Evolutionary conservation across 2,797 vertebrate species (phyloP), one percentile per base, ranked within the genome.

Genomic region (Lemur catta): DNA sequence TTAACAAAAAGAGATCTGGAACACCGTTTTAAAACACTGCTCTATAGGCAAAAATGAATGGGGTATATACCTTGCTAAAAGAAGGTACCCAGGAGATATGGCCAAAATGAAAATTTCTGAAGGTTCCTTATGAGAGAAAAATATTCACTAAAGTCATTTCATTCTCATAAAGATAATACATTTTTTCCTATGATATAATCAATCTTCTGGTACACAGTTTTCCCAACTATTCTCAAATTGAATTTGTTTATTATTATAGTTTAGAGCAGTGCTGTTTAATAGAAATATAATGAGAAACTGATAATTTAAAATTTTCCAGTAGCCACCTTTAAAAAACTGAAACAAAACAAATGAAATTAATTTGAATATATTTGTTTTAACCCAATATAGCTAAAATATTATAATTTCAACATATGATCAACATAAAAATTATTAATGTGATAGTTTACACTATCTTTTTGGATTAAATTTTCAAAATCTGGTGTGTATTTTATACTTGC

Each of bases 81-180:
- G 67, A 89, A n/a, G 55, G 15, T 75, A 72, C 8, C n/a, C 55
- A 74, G 28, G 20, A 74, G 20, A 84, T 30, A 50, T 11, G 15
- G 3, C 57, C 61, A 93, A 96, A 96, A 94, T 80, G 26, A 86
- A 96, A 93, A 91, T 81, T 75, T 81, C 2, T 80, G 35, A 61
- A 76, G 35, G 43, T 52, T 96, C 71, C 33, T 89, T 95, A 46
- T 71, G 57, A 95, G 28, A 93, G 35, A 67, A 79, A 93, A 72
- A 35, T 63, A 71, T 46, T 93, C n/a, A 6, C 20, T 80, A 61
- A 94, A 75, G 35, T 67, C 13, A 84, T 91, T 76, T 94, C 24
- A 63, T 91, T 94, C 35, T 93, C 9, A 50, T 78, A 91, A 91
- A 84, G 26, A 93, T 13, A 79, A 85, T 41, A 52, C 6, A 33